Percentiles rank a stretch among this genome's conserved stretches.
Conservation (phyloP, 2,797 vertebrate species). For the Girardinus metallicus region DNA sequence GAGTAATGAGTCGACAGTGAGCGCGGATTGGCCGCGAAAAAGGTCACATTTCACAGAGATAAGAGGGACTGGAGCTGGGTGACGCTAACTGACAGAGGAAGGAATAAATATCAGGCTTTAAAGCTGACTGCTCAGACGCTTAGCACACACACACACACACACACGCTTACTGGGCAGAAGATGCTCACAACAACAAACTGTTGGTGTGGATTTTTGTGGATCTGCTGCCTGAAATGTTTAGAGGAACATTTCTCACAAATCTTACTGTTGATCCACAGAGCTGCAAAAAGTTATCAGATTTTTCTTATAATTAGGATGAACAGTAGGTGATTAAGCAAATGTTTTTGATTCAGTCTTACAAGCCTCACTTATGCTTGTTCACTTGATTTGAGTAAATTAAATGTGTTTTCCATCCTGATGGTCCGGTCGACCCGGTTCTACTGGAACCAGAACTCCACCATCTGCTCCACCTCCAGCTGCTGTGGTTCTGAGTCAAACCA, state of each 20-base stretch:
- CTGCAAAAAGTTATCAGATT: neutral
- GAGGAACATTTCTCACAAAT: neutral
- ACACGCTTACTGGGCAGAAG: neutral
- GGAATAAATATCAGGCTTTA: conserved; percentile 51
- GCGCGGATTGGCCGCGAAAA: conserved; percentile 63
- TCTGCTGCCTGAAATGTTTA: neutral
- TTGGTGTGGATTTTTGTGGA: neutral
- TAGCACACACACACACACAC: conserved; percentile 7
- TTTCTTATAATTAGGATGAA: no score
- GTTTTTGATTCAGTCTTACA: neutral
- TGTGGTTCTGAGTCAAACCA: no score
- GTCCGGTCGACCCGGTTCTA: no score
- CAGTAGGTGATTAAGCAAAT: neutral
- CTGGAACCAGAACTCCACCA: no score
- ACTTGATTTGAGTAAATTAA: no score
- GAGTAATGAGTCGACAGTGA: conserved; percentile 68
- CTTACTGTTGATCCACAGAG: neutral
- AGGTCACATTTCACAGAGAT: conserved; percentile 62
- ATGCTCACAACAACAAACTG: neutral
- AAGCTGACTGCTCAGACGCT: conserved; percentile 32
- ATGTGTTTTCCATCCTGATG: no score
- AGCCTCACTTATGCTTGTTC: neutral
- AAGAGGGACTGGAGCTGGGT: conserved; percentile 52
- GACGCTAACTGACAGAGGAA: conserved; percentile 53
- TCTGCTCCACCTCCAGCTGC: no score